Percentiles rank a stretch among this genome's conserved stretches.
phyloP scores from a whole-genome alignment of 2,797 vertebrate species.

The Gallinago solitaria region DNA sequence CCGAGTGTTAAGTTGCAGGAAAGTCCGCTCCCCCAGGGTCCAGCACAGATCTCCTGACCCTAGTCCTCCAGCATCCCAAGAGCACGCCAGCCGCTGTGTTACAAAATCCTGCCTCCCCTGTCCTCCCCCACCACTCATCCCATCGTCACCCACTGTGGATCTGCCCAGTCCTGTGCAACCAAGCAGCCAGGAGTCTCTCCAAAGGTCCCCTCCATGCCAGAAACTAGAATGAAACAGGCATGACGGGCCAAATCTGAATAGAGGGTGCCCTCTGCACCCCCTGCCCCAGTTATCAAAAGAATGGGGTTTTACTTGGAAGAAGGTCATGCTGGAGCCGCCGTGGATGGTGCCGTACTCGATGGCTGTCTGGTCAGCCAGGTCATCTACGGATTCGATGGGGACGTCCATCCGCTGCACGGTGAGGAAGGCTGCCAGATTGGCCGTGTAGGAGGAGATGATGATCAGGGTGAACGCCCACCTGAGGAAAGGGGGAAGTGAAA shows the following conservation, averaged over 20 bases:
- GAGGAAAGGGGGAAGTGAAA: neutral
- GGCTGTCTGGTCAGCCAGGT: conserved; percentile 96
- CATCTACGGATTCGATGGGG: conserved; percentile 96
- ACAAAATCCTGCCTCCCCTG: neutral
- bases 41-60: neutral
- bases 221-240: neutral
- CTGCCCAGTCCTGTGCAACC: neutral
- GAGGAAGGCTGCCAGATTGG: conserved; percentile 97
- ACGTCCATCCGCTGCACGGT: conserved; percentile 98
- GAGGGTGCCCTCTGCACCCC: neutral
- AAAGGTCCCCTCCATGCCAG: neutral
- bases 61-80: neutral
- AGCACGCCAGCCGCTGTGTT: neutral
- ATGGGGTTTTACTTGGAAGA: conserved; percentile 89
- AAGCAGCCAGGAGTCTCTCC: neutral
- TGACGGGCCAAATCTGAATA: neutral
- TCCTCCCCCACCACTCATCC: neutral
- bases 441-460: conserved; percentile 99
- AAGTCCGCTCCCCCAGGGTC: neutral
- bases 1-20: neutral
- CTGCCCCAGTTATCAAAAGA: neutral
- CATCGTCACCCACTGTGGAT: neutral
- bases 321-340: conserved; percentile 98
- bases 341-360: conserved; percentile 98
- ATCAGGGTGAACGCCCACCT: conserved; percentile 99